phyloP scores from a whole-genome alignment of 2,113 vertebrate species.

The Marmota flaviventris region DNA sequence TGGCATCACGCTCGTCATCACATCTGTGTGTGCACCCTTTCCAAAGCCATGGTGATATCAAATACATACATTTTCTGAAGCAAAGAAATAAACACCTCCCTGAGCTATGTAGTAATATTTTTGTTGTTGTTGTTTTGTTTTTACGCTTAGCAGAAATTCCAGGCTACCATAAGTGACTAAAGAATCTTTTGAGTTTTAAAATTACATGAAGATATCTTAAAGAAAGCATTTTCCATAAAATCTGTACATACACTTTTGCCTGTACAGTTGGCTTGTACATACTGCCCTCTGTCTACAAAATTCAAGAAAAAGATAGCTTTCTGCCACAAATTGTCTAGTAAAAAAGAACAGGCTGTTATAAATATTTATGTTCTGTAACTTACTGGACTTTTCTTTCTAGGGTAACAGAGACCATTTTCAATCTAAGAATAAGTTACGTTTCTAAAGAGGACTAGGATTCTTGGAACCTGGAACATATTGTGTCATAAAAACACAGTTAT shows the following conservation, averaged over 20 bases:
- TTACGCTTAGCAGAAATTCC: slow-evolving; percentile 36
- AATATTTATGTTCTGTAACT: slow-evolving; percentile 18
- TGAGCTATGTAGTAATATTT: neutral
- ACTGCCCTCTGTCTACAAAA: slow-evolving; percentile 89
- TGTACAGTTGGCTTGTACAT: slow-evolving; percentile 80
- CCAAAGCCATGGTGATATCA: slow-evolving; percentile 68
- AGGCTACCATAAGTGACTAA: slow-evolving; percentile 21
- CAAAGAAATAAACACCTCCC: slow-evolving; percentile 55
- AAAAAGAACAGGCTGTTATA: neutral
- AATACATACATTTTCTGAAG: slow-evolving; percentile 68
- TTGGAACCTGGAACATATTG: neutral
- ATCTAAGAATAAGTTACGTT: slow-evolving; percentile 20
- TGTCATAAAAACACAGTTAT: slow-evolving; percentile 23
- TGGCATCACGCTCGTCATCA: neutral
- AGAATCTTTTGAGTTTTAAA: slow-evolving; percentile 57
- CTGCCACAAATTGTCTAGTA: neutral
- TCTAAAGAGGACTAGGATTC: slow-evolving; percentile 48
- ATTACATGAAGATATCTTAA: neutral
- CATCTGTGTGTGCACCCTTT: slow-evolving; percentile 63
- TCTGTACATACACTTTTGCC: neutral
- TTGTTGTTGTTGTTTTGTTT: neutral
- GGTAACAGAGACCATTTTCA: slow-evolving; percentile 17
- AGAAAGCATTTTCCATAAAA: slow-evolving; percentile 56
- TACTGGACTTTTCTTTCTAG: slow-evolving; percentile 39
- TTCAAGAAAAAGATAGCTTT: slow-evolving; percentile 71